phyloP scores from a whole-genome alignment of 2,888 invertebrate species.

The Polia nebulosa region DNA sequence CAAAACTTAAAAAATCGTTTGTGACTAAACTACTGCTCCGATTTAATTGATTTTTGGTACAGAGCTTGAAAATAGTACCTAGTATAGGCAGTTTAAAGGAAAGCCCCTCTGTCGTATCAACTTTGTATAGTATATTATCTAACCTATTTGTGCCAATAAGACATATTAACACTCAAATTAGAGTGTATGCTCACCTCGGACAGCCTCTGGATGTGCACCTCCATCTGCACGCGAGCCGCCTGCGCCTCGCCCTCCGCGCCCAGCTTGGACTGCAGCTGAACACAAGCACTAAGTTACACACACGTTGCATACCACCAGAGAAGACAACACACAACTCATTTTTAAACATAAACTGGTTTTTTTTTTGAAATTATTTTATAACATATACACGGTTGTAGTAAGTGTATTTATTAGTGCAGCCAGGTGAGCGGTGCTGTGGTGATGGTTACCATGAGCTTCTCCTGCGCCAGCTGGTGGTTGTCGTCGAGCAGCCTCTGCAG shows the following conservation, averaged over 20 bases:
- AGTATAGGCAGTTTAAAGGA: no score
- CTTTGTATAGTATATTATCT: no score
- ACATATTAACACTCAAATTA: background rate
- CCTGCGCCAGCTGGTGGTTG: slow-evolving; percentile 91
- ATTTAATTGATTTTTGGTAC: no score
- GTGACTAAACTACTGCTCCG: no score
- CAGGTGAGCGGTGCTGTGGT: background rate
- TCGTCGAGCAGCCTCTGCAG: slow-evolving; percentile 92
- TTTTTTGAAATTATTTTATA: no score
- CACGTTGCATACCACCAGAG: background rate
- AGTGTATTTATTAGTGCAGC: background rate
- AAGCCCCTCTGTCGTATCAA: no score
- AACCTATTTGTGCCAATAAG: no score
- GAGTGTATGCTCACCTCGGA: slow-evolving; percentile 86
- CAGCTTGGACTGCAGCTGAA: slow-evolving; percentile 90
- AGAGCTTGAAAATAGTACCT: no score
- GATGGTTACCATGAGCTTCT: slow-evolving; percentile 89
- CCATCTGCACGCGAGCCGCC: slow-evolving; percentile 92
- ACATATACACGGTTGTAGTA: no score
- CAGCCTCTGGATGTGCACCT: slow-evolving; percentile 92
- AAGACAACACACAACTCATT: no score
- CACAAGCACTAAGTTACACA: background rate
- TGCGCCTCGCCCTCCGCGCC: slow-evolving; percentile 88
- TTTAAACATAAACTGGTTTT: no score
- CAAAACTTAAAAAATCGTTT: no score